A percentile compares a stretch with the other conserved stretches of the same genome.
phyloP scores from a whole-genome alignment of 2,113 vertebrate species.

The Ctenodactylus gundi region DNA sequence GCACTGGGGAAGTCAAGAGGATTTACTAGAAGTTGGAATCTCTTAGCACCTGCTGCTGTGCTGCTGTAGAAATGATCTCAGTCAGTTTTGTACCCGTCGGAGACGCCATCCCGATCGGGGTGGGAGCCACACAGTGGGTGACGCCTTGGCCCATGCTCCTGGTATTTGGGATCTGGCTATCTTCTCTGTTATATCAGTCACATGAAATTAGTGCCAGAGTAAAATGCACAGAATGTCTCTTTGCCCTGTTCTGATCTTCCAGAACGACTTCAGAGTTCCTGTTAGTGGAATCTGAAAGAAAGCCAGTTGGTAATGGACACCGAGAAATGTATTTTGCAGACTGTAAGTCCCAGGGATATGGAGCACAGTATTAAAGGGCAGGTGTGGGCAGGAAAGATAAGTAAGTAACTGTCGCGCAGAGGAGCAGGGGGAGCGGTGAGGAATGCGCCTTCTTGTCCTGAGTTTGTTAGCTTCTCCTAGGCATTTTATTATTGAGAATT shows the following conservation, averaged over 20 bases:
- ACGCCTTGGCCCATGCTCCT: background rate
- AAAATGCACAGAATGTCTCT: background rate
- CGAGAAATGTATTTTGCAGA: background rate
- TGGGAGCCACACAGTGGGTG: background rate
- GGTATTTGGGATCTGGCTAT: background rate
- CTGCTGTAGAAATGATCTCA: background rate
- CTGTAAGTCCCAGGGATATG: background rate
- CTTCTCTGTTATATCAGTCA: background rate
- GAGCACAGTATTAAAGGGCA: background rate
- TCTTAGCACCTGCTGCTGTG: background rate
- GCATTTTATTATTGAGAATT: background rate
- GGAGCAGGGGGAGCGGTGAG: background rate
- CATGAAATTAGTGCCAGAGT: background rate
- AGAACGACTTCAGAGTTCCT: background rate
- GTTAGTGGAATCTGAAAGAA: background rate
- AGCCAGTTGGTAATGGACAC: background rate
- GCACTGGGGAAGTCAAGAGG: background rate
- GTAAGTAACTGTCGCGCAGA: background rate
- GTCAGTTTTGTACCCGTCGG: background rate
- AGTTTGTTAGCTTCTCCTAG: background rate
- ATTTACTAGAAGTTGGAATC: background rate
- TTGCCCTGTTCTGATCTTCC: background rate
- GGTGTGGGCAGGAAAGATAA: background rate
- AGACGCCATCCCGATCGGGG: background rate
- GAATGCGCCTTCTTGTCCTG: background rate